Base-by-base conservation (phyloP, 1,140 invertebrate genomes). In the Drosophila fuyamai region DNA sequence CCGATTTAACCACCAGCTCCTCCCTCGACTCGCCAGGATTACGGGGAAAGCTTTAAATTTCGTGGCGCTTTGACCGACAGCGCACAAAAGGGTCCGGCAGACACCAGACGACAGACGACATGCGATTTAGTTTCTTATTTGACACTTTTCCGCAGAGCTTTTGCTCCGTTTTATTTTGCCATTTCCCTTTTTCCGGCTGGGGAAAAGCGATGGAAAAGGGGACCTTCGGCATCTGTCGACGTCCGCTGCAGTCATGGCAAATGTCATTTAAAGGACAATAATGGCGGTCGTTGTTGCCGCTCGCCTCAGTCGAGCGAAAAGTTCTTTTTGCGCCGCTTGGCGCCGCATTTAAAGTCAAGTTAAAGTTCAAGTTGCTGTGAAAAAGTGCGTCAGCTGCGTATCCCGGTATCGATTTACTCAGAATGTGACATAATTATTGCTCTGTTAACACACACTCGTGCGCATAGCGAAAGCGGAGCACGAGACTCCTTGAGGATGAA, bases 51-150 rank as follows among this genome's bases (percentile, higher is more conserved):
- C 75, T 79, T 79, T 73, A 79, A 78, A 78, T 77, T 76, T 72
- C 57, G 66, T 56, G 62, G 55, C 18, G 65, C 66, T 71, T 58
- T 72, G 68, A 72, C 68, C 68, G 57, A 56, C 65, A 47, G 47
- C 27, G 38, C 47, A 56, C 35, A 73, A 74, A 76, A 58, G 48
- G 48, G 59, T 57, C 58, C 38, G 12, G 40, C 40, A 58, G 72
- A 60, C 62, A 76, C 41, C 67, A 70, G 73, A 54, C 67, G 70
- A 84, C 73, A 89, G 74, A 55, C 67, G 77, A 84, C 73, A 89
- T 89, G 84, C 84, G 84, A 89, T 89, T 89, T 84, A 89, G 84
- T 89, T 89, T 89, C 84, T 84, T 89, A 89, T 89, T 89, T 89
- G 84, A 89, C 84, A 89, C 84, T 89, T 89, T 86, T 79, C 76